phyloP scores from a whole-genome alignment of 2,113 vertebrate genomes.

The Pterocles gutturalis region DNA sequence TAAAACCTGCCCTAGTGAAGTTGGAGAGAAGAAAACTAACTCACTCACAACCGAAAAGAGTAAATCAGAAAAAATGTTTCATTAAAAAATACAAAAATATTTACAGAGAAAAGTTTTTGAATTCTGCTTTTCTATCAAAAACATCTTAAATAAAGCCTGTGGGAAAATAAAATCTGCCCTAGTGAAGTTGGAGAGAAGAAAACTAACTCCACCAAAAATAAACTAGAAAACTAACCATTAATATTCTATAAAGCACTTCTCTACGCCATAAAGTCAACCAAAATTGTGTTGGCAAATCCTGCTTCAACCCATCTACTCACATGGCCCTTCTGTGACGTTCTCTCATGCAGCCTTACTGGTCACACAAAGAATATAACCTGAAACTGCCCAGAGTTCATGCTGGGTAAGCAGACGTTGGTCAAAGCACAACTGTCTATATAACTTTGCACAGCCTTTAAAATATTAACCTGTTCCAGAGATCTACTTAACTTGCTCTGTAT shows the following conservation, averaged over 20 bases:
- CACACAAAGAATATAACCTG: not conserved
- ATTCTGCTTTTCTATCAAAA: not conserved
- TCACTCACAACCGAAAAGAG: no score
- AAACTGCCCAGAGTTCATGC: fast-evolving
- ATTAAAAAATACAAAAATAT: not conserved
- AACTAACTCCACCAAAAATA: not conserved
- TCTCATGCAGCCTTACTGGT: not conserved
- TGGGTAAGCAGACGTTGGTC: not conserved
- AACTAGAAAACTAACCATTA: not conserved
- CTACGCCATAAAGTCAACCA: not conserved
- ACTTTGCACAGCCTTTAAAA: not conserved
- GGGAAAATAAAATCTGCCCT: not conserved
- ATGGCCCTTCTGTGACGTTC: no score
- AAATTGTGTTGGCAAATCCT: not conserved
- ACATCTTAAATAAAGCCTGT: not conserved
- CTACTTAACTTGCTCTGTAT: not conserved
- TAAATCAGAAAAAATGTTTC: not conserved
- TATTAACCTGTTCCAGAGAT: not conserved
- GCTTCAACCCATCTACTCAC: not conserved
- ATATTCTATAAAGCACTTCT: not conserved
- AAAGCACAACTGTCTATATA: not conserved
- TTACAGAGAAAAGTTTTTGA: not conserved
- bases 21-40: not conserved
- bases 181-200: not conserved
- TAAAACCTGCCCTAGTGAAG: not conserved